Evolutionary conservation across 2,797 vertebrate species (phyloP).

Genomic region (Mus minutoides): DNA sequence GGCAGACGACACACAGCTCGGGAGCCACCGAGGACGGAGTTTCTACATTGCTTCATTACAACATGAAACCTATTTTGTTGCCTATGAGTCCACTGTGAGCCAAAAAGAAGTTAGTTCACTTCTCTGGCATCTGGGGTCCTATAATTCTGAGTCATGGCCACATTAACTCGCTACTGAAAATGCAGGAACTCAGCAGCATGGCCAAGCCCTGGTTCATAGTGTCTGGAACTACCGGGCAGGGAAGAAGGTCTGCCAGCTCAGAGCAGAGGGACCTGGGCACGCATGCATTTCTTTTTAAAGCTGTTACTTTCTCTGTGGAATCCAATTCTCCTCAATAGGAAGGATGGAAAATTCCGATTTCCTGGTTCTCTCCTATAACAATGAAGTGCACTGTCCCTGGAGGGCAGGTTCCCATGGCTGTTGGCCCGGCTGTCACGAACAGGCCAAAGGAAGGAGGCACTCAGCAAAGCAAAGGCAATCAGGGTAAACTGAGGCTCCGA

Average conservation of each 20-base stretch:
- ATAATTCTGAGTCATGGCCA: slow-evolving; percentile 78
- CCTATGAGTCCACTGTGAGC: slow-evolving; percentile 66
- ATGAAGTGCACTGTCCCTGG: background rate
- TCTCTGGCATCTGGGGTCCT: slow-evolving; percentile 73
- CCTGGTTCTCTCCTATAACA: slow-evolving; percentile 8
- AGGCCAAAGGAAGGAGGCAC: background rate
- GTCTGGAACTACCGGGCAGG: slow-evolving; percentile 41
- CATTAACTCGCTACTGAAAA: slow-evolving; percentile 77
- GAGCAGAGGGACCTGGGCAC: background rate
- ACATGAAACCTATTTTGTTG: slow-evolving; percentile 71
- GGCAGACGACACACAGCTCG: no score
- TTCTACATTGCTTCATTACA: slow-evolving; percentile 82
- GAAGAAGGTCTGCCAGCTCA: slow-evolving; percentile 31
- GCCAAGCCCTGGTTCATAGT: slow-evolving; percentile 34
- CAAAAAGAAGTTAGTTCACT: slow-evolving; percentile 76
- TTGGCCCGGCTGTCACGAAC: background rate
- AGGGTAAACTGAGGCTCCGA: background rate
- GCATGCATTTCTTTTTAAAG: slow-evolving; percentile 63
- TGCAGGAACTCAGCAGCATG: slow-evolving; percentile 56
- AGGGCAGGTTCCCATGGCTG: background rate
- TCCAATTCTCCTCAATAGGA: background rate
- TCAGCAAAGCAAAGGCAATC: background rate
- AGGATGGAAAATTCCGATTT: slow-evolving; percentile 56
- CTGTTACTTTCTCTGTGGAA: slow-evolving; percentile 33
- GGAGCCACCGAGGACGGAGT: slow-evolving; percentile 72